Evolutionary conservation across 2,888 invertebrate species (phyloP).

Genomic region (Capitulum mitella): DNA sequence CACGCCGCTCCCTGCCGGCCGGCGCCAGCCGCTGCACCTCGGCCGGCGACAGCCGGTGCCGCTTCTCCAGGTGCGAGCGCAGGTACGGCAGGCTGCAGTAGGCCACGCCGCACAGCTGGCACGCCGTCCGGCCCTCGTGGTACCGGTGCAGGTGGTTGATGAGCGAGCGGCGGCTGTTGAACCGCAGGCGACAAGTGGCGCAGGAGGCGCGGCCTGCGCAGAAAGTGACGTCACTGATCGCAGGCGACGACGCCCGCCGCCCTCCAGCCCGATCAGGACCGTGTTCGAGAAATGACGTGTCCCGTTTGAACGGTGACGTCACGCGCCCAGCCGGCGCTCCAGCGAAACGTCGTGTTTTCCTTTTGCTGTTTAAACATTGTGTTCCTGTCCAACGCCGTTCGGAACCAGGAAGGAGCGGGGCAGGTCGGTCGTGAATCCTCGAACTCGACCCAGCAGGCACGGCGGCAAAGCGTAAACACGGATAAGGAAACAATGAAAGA

Average conservation of each 20-base stretch:
- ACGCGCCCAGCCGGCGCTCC: no score
- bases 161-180: background rate
- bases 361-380: no score
- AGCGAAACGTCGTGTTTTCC: no score
- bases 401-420: no score
- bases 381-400: no score
- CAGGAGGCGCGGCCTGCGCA: background rate
- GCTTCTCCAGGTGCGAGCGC: background rate
- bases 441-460: no score
- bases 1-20: background rate
- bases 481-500: no score
- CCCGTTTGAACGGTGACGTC: no score
- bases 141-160: background rate
- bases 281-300: no score
- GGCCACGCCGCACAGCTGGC: background rate
- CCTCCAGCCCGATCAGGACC: no score
- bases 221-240: background rate
- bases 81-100: conserved; percentile 8
- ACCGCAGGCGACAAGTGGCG: background rate
- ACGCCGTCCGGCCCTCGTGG: background rate
- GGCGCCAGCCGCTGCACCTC: conserved; percentile 16
- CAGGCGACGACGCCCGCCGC: background rate
- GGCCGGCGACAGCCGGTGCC: background rate
- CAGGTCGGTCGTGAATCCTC: no score
- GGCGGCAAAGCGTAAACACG: no score